Conservation (phyloP, 2,888 invertebrate species). For the Netelia melanura region DNA sequence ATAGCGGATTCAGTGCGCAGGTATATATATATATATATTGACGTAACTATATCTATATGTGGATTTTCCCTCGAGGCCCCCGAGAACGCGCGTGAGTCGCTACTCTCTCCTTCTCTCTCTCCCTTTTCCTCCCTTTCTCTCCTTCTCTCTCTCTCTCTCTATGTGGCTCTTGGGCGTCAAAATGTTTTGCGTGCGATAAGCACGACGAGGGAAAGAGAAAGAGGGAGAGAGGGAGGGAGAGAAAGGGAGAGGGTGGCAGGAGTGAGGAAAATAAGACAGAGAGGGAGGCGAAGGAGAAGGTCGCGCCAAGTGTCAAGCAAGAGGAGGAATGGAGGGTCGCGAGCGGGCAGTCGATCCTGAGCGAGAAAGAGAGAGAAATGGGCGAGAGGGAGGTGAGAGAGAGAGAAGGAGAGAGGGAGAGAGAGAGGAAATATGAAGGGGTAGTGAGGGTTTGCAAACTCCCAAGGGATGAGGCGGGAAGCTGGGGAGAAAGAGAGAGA, state of each 20-base stretch:
- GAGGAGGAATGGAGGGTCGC: constrained; percentile 44
- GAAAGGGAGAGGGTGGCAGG: constrained; percentile 21
- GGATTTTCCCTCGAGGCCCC: constrained; percentile 29
- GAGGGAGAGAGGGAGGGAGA: constrained; percentile 32
- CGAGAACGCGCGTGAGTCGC: constrained; percentile 25
- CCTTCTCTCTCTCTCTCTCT: constrained; percentile 14
- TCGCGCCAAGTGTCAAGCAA: constrained; percentile 64
- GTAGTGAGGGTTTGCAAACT: background rate
- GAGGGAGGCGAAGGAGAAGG: constrained; percentile 68
- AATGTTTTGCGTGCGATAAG: constrained; percentile 62
- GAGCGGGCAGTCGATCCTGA: constrained; percentile 30
- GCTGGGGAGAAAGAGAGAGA: constrained; percentile 23
- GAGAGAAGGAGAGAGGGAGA: constrained; percentile 64
- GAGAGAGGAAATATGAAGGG: constrained; percentile 9
- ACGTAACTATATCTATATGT: constrained; percentile 38
- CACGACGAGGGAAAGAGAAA: constrained; percentile 33
- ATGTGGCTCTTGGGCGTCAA: constrained; percentile 56
- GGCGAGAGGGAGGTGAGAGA: constrained; percentile 54
- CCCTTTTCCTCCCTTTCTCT: background rate
- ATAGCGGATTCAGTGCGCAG: too few relatives aligned
- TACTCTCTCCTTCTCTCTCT: background rate
- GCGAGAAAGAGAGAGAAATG: constrained; percentile 50
- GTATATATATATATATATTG: background rate
- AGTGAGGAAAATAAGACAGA: constrained; percentile 47
- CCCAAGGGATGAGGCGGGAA: constrained; percentile 43